These are phyloP conservation scores for Cheilosia vernalis DNA, from an alignment of 2,888 invertebrate species.

Conservation along the genomic window DNA sequence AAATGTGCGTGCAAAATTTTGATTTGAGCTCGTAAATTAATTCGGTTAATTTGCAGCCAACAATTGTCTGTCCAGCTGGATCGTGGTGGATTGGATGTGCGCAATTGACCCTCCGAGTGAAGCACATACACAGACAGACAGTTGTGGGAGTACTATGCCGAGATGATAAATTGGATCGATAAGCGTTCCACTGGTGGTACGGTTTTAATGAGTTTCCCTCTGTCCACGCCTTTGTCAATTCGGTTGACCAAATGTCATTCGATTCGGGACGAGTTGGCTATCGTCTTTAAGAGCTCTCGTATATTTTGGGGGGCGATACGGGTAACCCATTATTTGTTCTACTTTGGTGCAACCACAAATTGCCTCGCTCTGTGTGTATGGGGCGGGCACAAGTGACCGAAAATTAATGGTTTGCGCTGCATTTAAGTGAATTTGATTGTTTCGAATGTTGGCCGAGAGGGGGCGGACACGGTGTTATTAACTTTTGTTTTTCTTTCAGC, in stretches of 20 bases:
- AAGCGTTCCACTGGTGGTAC: conserved; percentile 45
- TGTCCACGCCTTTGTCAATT: conserved; percentile 51
- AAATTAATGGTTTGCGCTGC: conserved; percentile 66
- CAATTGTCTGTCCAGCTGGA: conserved; percentile 59
- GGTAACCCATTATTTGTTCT: conserved; percentile 74
- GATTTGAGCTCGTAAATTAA: conserved; percentile 75
- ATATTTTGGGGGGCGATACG: conserved; percentile 1
- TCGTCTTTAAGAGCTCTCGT: conserved; percentile 6
- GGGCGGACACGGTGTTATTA: conserved; percentile 59
- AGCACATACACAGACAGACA: not conserved
- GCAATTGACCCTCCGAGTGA: conserved; percentile 62
- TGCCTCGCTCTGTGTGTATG: conserved; percentile 21
- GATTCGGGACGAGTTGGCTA: conserved; percentile 20
- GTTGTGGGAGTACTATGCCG: conserved; percentile 56
- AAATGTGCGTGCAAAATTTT: conserved; percentile 75
- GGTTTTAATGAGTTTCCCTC: conserved; percentile 55
- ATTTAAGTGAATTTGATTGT: conserved; percentile 68
- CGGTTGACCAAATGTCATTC: conserved; percentile 63
- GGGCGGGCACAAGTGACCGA: conserved; percentile 58
- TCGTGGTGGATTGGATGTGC: conserved; percentile 16
- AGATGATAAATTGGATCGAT: conserved; percentile 70
- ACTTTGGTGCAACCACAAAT: conserved; percentile 74
- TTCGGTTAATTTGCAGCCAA: conserved; percentile 71
- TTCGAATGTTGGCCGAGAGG: conserved; percentile 8
- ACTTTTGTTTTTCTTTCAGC: conserved; percentile 31